Evolutionary conservation across 2,797 vertebrate species (phyloP).

Genomic region (Notamacropus eugenii): DNA sequence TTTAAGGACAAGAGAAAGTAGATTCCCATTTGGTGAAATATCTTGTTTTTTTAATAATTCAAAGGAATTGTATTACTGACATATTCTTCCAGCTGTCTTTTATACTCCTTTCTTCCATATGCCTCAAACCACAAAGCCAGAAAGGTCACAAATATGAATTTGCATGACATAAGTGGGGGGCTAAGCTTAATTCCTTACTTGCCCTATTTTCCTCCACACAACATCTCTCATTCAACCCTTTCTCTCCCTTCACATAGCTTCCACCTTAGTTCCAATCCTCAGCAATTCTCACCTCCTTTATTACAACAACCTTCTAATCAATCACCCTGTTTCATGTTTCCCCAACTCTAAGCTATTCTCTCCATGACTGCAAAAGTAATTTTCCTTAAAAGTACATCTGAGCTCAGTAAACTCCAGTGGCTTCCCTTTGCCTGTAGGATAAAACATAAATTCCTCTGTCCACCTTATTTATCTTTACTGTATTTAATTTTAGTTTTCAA

Average conservation of each 20-base stretch:
- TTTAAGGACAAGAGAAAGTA: background rate
- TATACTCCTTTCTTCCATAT: background rate
- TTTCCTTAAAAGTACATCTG: background rate
- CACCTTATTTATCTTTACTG: background rate
- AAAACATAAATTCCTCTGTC: background rate
- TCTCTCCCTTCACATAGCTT: background rate
- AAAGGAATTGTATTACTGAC: background rate
- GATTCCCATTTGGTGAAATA: background rate
- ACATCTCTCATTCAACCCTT: background rate
- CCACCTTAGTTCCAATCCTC: background rate
- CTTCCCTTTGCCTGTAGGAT: background rate
- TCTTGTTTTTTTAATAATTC: background rate
- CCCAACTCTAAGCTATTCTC: background rate
- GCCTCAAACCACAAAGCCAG: background rate
- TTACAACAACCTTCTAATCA: background rate
- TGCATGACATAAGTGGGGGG: background rate
- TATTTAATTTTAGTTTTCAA: too few relatives aligned
- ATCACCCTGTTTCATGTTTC: background rate
- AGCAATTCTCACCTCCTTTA: background rate
- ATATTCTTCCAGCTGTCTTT: background rate
- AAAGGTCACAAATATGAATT: background rate
- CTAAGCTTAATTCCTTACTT: background rate
- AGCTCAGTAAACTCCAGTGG: background rate
- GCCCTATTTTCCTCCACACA: background rate
- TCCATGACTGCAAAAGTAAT: background rate